These are phyloP conservation scores for Eudorcas thomsonii DNA, from an alignment of 2,113 vertebrate genomes.

Conservation along the genomic window DNA sequence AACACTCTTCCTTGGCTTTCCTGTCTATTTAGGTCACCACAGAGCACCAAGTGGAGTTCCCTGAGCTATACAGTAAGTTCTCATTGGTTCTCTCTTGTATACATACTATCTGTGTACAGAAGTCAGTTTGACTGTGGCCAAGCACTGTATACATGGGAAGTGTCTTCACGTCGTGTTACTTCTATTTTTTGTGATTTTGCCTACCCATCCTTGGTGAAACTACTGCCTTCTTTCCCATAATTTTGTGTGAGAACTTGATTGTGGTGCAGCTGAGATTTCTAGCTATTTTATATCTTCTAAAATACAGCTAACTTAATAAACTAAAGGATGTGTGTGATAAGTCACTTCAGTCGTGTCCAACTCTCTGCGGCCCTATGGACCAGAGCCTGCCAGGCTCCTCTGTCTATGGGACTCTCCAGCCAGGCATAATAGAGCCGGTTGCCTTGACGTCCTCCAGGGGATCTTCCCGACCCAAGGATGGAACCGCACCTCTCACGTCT, in stretches of 20 bases:
- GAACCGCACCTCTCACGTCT: not conserved
- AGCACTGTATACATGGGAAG: rapidly evolving
- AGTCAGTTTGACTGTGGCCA: not conserved
- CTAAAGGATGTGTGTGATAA: not conserved
- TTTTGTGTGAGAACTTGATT: not conserved
- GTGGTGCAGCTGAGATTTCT: not conserved
- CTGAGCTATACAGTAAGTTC: not conserved
- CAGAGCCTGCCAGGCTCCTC: not conserved
- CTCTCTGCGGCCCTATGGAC: not conserved
- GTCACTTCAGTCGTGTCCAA: not conserved
- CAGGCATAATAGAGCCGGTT: not conserved
- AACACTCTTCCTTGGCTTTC: not conserved
- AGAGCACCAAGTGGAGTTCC: not conserved
- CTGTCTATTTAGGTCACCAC: not conserved
- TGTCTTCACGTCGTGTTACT: rapidly evolving
- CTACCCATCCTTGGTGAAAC: not conserved
- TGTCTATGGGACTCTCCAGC: not conserved
- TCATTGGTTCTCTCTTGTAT: not conserved
- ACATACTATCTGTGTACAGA: not conserved
- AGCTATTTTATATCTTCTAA: not conserved
- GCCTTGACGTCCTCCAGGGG: not conserved
- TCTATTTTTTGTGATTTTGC: too few species aligned
- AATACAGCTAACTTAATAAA: not conserved
- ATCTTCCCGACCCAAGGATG: not conserved
- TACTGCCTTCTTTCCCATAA: too few species aligned